Percentiles rank a stretch among this genome's conserved stretches.
Conservation (phyloP, 2,888 invertebrate genomes). For the Heteromurus nitidus region DNA sequence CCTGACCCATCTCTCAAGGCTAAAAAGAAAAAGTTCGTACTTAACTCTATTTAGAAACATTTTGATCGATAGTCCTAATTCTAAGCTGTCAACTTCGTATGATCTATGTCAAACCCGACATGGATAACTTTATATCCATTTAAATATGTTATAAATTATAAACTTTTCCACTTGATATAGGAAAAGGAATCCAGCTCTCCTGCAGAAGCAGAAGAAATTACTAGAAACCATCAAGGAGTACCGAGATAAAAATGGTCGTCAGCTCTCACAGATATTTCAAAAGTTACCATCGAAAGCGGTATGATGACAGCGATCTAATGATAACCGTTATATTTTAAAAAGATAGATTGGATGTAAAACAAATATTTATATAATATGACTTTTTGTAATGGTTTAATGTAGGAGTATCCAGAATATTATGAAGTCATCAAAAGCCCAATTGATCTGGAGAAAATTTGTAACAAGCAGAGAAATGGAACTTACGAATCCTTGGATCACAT, state of each 20-base stretch:
- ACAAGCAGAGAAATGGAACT: slow-evolving; percentile 84
- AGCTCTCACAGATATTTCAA: slow-evolving; percentile 94
- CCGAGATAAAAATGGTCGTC: slow-evolving; percentile 89
- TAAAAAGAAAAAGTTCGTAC: slow-evolving; percentile 70
- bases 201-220: slow-evolving; percentile 88
- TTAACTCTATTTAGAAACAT: neutral
- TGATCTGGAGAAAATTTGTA: slow-evolving; percentile 95
- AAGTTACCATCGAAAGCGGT: slow-evolving; percentile 92
- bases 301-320: slow-evolving; percentile 74
- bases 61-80: too few relatives aligned
- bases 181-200: slow-evolving; percentile 77
- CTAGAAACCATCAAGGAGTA: slow-evolving; percentile 94
- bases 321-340: too few relatives aligned
- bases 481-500: slow-evolving; percentile 91
- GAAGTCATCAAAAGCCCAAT: slow-evolving; percentile 97
- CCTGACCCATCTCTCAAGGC: slow-evolving; percentile 76
- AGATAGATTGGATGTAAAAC: neutral
- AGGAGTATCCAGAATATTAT: slow-evolving; percentile 97
- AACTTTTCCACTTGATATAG: slow-evolving; percentile 29
- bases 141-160: neutral
- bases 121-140: neutral
- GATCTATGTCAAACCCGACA: neutral
- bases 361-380: neutral
- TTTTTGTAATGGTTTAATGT: slow-evolving; percentile 70
- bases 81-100: neutral